Evolutionary conservation across 2,888 invertebrate genomes (phyloP), one percentile per base, ranked within the genome.

Genomic region (Nezara viridula): DNA sequence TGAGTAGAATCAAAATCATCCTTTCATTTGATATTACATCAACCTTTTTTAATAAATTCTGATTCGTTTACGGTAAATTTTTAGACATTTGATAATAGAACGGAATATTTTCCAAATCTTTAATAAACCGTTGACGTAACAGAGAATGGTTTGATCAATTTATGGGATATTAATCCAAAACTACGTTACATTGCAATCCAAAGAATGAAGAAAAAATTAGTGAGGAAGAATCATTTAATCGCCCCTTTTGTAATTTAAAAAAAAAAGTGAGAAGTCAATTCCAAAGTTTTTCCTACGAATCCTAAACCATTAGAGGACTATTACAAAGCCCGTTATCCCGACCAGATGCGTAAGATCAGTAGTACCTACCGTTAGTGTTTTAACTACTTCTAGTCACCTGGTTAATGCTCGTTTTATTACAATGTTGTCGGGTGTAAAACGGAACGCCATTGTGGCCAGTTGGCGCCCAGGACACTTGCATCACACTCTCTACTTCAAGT

Each of bases 381-480:
- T 81, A 81, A 81, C 81, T 81, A 81, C 81, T n/a, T n/a, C n/a
- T 19, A 73, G 66, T 73, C 32, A 44, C 81, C 81, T 40, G 44
- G 81, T 44, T 44, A 12, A 24, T 81, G n/a, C 21, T 44, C 4
- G n/a, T 81, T 81, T 81, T 81, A 81, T 81, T 81, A 47, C 12
- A 77, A 44, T 21, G 24, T 10, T 44, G 44, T n/a, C 6, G 44
- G n/a, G 2, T 40, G 77, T 77, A 66, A 32, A 66, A 66, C 12
- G 9, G 27, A 52, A 24, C 14, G 27, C 16, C 73, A 66, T 66
- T 66, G 66, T 66, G 32, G 73, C 5, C 77, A 77, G 7, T 77
- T 19, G 77, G 37, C 77, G 77, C 77, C 77, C 37, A 9, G n/a
- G 24, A 73, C 24, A 0, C n/a, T 27, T 14, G n/a, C 40, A 40